Evolutionary conservation across 2,888 invertebrate genomes (phyloP).

Genomic region (Syritta pipiens): DNA sequence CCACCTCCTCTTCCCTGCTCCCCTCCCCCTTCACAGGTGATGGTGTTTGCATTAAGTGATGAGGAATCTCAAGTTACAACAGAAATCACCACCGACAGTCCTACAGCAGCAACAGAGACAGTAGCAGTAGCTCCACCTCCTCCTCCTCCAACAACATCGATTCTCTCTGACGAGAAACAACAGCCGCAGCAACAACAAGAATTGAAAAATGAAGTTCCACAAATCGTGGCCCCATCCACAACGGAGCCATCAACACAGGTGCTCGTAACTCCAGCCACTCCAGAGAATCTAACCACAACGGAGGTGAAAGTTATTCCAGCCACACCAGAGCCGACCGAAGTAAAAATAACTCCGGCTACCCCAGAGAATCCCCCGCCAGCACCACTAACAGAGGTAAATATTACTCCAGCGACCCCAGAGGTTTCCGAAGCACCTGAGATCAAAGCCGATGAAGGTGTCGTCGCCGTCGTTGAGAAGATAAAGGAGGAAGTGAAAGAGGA

Average conservation of each 20-base stretch:
- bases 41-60: slow-evolving; percentile 83
- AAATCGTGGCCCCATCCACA: slow-evolving; percentile 46
- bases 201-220: slow-evolving; percentile 24
- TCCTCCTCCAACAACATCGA: neutral
- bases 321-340: slow-evolving; percentile 56
- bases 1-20: slow-evolving; percentile 88
- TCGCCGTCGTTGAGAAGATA: too few species aligned
- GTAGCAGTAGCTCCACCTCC: slow-evolving; percentile 18
- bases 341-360: slow-evolving; percentile 57
- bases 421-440: slow-evolving; percentile 44
- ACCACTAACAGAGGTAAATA: slow-evolving; percentile 53
- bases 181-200: slow-evolving; percentile 5
- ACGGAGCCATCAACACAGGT: slow-evolving; percentile 35
- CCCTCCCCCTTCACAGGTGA: slow-evolving; percentile 88
- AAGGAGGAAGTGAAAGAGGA: slow-evolving; percentile 30
- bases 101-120: neutral
- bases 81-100: neutral
- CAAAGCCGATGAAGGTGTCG: slow-evolving; percentile 15
- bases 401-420: slow-evolving; percentile 54
- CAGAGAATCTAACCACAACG: slow-evolving; percentile 48
- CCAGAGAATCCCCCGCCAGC: slow-evolving; percentile 62
- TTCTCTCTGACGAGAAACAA: slow-evolving; percentile 42
- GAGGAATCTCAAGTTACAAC: slow-evolving; percentile 67
- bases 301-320: slow-evolving; percentile 62
- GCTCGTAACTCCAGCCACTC: slow-evolving; percentile 37